These are phyloP conservation scores for Hydractinia echinata DNA, from an alignment of 30 jellyfish, hydroid and myxozoan species.

Conservation along the genomic window DNA sequence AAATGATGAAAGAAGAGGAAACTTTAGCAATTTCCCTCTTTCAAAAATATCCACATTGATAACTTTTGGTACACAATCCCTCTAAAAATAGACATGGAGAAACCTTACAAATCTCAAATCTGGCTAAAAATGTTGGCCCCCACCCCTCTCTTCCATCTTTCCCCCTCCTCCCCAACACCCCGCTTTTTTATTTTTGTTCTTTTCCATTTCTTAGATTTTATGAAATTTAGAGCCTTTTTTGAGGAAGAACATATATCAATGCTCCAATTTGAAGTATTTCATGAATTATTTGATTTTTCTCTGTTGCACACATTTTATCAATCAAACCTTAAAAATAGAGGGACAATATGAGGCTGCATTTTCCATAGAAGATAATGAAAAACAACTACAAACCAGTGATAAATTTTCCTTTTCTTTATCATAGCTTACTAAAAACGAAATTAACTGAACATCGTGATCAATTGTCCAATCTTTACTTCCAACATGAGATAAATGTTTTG, in stretches of 20 bases:
- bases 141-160: too few relatives aligned
- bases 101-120: too few relatives aligned
- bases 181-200: too few relatives aligned
- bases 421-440: constrained; percentile 32
- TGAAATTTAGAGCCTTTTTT: too few relatives aligned
- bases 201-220: too few relatives aligned
- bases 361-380: background rate
- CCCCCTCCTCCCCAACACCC: too few relatives aligned
- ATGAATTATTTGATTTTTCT: too few relatives aligned
- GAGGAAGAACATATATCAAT: too few relatives aligned
- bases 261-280: too few relatives aligned
- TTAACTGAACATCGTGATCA: constrained; percentile 63
- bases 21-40: constrained; percentile 32
- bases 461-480: constrained; percentile 58
- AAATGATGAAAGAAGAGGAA: constrained; percentile 55
- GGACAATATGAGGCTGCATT: too few relatives aligned
- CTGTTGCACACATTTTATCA: background rate
- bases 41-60: constrained; percentile 60
- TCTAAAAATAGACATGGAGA: constrained; percentile 26
- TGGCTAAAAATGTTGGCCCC: too few relatives aligned
- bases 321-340: too few relatives aligned
- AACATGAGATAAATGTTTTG: constrained; percentile 42
- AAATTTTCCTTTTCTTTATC: constrained; percentile 48
- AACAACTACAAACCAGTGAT: constrained; percentile 9
- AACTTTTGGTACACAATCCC: constrained; percentile 51